Evolutionary conservation across 2,888 invertebrate genomes (phyloP), one percentile per base, ranked within the genome.

Genomic region (Sthenelais limicola): DNA sequence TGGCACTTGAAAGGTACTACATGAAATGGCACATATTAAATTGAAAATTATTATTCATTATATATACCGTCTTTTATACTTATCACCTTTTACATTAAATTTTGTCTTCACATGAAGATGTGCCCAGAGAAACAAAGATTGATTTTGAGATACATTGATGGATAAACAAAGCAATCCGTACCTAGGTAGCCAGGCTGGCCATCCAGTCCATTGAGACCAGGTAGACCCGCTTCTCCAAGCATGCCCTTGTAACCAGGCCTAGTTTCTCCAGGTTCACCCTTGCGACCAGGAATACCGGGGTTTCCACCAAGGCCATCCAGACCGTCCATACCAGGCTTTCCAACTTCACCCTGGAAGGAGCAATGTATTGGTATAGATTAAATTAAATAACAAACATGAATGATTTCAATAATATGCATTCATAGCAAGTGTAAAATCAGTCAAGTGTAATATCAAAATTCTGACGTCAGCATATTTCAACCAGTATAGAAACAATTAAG

Each of bases 301-400:
- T 47, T 33, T 49, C 68, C 75, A 18, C 67, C 58, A 3, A 62
- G 62, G 5, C 75, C 75, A 47, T 69, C 66, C 12, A 73, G 66
- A 49, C 75, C 75, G 30, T 38, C 49, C 35, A 70, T 12, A 28
- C 75, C 76, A 12, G 48, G 24, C n/a, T 49, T 18, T 2, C 76
- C 76, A 0, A 48, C 15, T 18, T 38, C 68, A 3, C 73, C 73
- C 70, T 70, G 56, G 26, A 58, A 3, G 18, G 33, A 58, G 15
- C n/a, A n/a, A n/a, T n/a, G n/a, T n/a, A n/a, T n/a, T n/a, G n/a
- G n/a, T n/a, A n/a, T n/a, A n/a, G n/a, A n/a, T n/a, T n/a, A n/a
- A n/a, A n/a, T n/a, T n/a, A n/a, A n/a, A n/a, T n/a, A n/a, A n/a
- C n/a, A n/a, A n/a, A n/a, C n/a, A n/a, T n/a, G n/a, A n/a, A n/a